Evolutionary conservation across 2,888 invertebrate species (phyloP), one percentile per base, ranked within the genome.

Genomic region (Eupeodes latifasciatus): DNA sequence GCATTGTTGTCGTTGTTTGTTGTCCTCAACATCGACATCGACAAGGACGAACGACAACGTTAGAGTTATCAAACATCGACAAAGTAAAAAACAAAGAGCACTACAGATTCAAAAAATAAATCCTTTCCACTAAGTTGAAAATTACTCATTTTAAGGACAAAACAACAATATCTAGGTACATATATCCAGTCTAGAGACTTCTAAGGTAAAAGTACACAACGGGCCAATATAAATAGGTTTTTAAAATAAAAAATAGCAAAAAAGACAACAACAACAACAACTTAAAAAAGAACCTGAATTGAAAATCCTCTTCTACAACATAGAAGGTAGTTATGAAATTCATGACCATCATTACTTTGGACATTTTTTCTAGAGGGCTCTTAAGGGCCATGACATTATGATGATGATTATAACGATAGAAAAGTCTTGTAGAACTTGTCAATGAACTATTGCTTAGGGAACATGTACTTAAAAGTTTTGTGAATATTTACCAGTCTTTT

Each of bases 401-500:
- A 44, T 57, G 57, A 47, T 36, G 19, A 55, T 16, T 51, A 47
- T 36, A 81, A 53, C 16, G 71, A 62, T 47, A 64, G 14, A 47
- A 40, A 40, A 57, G 49, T 14, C 40, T 78, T 69, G 61, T 81
- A 55, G 36, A 59, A 47, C 72, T 80, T 72, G 72, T 69, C 72
- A 49, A 66, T 57, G 47, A 49, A 49, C 66, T 74, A 74, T 74
- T 80, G 64, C 49, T 55, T 9, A 47, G 49, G 66, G 57, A 47
- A 61, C 51, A n/a, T 47, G 71, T 61, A 71, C 69, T 67, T 74
- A 62, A 72, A 67, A 77, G 51, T 78, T 82, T 40, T 69, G 47
- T 59, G 10, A 82, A 59, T 64, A 59, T 53, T 86, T 83, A 80
- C 76, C 83, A 83, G 71, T 83, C 27, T 27, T 27, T 27, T 87